Evolutionary conservation across 2,797 vertebrate species (phyloP).

Genomic region (Oreortyx pictus): DNA sequence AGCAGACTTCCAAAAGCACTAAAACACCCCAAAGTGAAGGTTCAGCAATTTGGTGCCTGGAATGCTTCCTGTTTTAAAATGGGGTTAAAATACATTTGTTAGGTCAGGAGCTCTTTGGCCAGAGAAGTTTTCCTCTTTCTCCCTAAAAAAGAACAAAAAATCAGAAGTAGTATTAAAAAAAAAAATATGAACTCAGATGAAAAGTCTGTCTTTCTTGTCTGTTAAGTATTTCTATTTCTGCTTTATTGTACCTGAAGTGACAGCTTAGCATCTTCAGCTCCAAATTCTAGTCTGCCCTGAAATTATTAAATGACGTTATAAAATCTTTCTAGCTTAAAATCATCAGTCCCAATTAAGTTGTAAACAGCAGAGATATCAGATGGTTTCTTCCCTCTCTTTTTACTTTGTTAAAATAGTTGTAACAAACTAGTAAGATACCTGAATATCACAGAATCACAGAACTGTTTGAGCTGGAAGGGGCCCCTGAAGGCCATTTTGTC

Average conservation of each 20-base stretch:
- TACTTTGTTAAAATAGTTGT: background rate
- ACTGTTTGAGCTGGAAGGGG: too few relatives aligned
- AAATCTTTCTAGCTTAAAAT: background rate
- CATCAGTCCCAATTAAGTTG: background rate
- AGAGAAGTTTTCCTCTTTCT: background rate
- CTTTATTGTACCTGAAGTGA: background rate
- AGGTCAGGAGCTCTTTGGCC: background rate
- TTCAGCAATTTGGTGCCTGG: background rate
- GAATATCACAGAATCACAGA: background rate
- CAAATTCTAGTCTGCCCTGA: background rate
- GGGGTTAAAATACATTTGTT: background rate
- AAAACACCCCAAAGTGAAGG: background rate
- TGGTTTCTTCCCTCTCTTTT: background rate
- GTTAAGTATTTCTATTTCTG: background rate
- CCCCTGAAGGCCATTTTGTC: too few relatives aligned
- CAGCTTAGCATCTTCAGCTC: background rate
- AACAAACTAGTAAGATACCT: background rate
- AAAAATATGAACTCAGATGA: background rate
- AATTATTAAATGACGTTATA: background rate
- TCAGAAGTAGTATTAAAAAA: background rate
- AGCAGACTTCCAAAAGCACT: background rate
- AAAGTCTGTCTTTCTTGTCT: background rate
- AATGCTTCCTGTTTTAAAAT: background rate
- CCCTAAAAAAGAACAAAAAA: background rate
- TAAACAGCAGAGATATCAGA: background rate